Evolutionary conservation across 2,888 invertebrate species (phyloP).

Genomic region (Nipponacmea schrenckii): DNA sequence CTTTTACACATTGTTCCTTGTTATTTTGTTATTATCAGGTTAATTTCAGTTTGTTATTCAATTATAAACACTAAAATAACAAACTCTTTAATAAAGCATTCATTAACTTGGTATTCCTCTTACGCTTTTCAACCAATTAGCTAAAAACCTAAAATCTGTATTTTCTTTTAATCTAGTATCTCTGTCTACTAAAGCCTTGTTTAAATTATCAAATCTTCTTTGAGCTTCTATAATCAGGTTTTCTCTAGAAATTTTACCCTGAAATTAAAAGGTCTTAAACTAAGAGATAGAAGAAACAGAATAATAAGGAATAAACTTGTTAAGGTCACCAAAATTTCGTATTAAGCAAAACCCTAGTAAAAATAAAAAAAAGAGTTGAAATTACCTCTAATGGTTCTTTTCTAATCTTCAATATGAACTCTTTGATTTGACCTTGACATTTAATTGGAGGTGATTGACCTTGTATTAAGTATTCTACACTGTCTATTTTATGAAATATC

Average conservation of each 20-base stretch:
- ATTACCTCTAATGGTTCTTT: slow-evolving; percentile 51
- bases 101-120: slow-evolving; percentile 35
- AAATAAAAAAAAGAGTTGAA: background rate
- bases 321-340: no score
- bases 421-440: slow-evolving; percentile 46
- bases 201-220: slow-evolving; percentile 38
- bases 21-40: no score
- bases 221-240: slow-evolving; percentile 40
- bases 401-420: slow-evolving; percentile 59
- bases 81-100: no score
- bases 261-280: slow-evolving; percentile 17
- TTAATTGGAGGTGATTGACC: slow-evolving; percentile 49
- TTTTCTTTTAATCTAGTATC: slow-evolving; percentile 50
- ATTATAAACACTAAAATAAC: no score
- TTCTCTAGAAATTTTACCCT: slow-evolving; percentile 53
- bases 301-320: slow-evolving; percentile 8
- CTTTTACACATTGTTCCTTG: no score
- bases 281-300: background rate
- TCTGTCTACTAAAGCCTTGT: slow-evolving; percentile 39
- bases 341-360: no score
- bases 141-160: slow-evolving; percentile 47
- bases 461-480: slow-evolving; percentile 47
- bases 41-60: no score
- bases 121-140: slow-evolving; percentile 51
- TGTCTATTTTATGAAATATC: slow-evolving; percentile 61